phyloP scores from a whole-genome alignment of 1,140 invertebrate species.

The Philotrypesis tridentata region DNA sequence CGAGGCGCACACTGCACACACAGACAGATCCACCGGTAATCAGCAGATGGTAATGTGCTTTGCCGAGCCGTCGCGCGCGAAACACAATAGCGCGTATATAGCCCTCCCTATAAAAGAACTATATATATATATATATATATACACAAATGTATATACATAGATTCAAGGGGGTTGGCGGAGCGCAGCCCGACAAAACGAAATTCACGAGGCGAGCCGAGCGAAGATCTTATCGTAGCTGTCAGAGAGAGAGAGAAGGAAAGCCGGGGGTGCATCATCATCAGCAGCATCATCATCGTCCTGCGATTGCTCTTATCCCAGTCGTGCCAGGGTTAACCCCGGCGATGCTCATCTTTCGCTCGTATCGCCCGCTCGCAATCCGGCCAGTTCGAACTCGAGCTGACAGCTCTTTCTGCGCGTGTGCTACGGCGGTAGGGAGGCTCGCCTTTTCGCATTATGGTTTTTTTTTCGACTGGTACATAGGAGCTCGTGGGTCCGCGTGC shows the following conservation, averaged over 20 bases:
- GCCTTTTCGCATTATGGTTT: conserved; percentile 2
- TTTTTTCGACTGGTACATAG: not conserved
- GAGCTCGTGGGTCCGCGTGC: not conserved
- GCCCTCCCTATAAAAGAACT: not conserved
- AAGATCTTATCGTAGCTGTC: conserved; percentile 62
- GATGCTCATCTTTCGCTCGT: conserved; percentile 55
- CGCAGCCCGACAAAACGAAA: conserved; percentile 3
- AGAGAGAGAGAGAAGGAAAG: not conserved
- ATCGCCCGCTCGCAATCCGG: conserved; percentile 33
- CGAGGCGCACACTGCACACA: too few relatives aligned
- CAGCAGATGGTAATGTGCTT: conserved; percentile 68
- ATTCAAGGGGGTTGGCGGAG: not conserved
- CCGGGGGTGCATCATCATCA: conserved; percentile 55
- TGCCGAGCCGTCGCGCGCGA: conserved; percentile 39
- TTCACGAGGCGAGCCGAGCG: conserved; percentile 38
- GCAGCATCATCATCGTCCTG: conserved; percentile 56
- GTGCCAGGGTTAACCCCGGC: conserved; percentile 11
- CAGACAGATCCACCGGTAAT: conserved; percentile 61
- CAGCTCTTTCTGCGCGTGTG: conserved; percentile 26
- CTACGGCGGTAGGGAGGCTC: not conserved
- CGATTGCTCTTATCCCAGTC: conserved; percentile 67
- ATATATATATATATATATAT: too few relatives aligned
- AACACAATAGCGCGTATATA: conserved; percentile 13
- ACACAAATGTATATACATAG: too few relatives aligned
- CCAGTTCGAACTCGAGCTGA: conserved; percentile 53